phyloP scores from a whole-genome alignment of 2,113 vertebrate species.

The Manacus vitellinus region DNA sequence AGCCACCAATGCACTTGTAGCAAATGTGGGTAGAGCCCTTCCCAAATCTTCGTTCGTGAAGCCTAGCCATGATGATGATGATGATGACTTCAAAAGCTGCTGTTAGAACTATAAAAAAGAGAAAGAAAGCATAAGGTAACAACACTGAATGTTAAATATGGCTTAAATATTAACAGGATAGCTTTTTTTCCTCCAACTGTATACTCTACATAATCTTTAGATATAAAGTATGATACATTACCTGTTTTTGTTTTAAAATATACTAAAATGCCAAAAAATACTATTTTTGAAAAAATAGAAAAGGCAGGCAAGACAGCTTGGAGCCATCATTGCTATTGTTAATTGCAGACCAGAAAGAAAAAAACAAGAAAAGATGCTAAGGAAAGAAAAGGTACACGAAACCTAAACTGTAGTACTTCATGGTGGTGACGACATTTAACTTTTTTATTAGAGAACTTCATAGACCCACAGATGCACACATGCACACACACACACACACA shows the following conservation, averaged over 20 bases:
- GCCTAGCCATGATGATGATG: too few relatives aligned
- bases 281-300: background rate
- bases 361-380: background rate
- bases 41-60: too few relatives aligned
- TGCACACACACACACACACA: background rate
- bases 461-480: background rate
- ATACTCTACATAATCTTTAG: background rate
- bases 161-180: background rate
- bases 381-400: background rate
- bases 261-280: background rate
- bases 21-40: too few relatives aligned
- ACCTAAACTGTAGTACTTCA: background rate
- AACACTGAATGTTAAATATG: background rate
- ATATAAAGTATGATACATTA: background rate
- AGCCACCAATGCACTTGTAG: too few relatives aligned
- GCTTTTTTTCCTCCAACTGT: background rate
- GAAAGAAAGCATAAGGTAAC: background rate
- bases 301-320: background rate
- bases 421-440: background rate
- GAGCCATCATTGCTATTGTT: background rate
- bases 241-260: background rate
- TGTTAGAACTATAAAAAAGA: background rate
- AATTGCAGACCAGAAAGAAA: background rate
- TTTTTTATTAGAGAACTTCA: background rate
- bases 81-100: background rate